Conservation (phyloP, 2,113 vertebrate species). For the Nesogale talazaci region DNA sequence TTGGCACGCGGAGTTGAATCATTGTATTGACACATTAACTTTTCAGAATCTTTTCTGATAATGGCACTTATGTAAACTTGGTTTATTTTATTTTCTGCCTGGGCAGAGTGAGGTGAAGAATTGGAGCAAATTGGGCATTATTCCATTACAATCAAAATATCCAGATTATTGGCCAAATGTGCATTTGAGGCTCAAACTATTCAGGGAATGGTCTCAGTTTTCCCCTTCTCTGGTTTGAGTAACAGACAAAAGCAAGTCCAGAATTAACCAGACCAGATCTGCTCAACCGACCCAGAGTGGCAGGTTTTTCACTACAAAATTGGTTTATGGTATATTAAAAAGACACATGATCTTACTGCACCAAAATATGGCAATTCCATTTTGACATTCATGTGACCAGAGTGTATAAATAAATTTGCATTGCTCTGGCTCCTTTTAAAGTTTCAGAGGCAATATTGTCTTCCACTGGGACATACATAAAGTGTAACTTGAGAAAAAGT, state of each 20-base stretch:
- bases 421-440: constrained; percentile 45
- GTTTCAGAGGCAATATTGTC: constrained; percentile 58
- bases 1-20: background rate
- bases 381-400: background rate
- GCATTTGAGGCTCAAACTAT: constrained; percentile 43
- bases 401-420: constrained; percentile 40
- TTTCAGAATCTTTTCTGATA: constrained; percentile 40
- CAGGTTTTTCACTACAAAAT: background rate
- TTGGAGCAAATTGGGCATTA: constrained; percentile 60
- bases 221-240: constrained; percentile 34
- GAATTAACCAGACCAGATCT: background rate
- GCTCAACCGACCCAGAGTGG: background rate
- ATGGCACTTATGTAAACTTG: constrained; percentile 24
- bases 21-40: background rate
- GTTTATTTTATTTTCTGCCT: constrained; percentile 63
- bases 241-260: background rate
- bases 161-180: constrained; percentile 53
- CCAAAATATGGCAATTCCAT: background rate
- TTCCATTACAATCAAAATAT: constrained; percentile 68
- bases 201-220: constrained; percentile 50
- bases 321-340: background rate
- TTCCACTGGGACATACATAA: constrained; percentile 31
- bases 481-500: constrained; percentile 69
- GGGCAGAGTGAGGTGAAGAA: constrained; percentile 24
- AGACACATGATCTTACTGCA: background rate